Evolutionary conservation across 2,113 vertebrate genomes (phyloP).

Genomic region (Triplophysa rosa): DNA sequence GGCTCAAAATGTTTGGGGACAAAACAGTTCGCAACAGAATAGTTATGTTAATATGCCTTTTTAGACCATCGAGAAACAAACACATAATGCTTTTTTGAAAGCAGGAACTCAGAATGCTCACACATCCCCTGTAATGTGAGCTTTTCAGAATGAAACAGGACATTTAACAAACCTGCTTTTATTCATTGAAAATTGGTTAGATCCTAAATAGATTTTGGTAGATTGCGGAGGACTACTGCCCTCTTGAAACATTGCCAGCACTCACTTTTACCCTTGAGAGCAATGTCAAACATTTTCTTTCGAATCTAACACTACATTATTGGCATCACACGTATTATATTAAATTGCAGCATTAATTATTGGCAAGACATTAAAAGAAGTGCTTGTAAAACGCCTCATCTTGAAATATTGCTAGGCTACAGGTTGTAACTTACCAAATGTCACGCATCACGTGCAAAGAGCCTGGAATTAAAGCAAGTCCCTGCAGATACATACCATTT

Average conservation of each 20-base stretch:
- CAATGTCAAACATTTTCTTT: no score
- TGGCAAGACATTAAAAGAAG: neutral
- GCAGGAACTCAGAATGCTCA: no score
- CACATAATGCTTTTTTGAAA: neutral
- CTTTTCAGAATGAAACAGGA: no score
- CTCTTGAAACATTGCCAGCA: no score
- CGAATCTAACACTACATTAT: neutral
- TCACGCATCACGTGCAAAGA: neutral
- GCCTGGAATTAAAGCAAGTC: neutral
- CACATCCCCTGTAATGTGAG: no score
- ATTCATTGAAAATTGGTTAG: no score
- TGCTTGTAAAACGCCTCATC: neutral
- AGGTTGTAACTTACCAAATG: neutral
- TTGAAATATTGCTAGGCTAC: neutral
- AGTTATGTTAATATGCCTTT: neutral
- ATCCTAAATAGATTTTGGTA: no score
- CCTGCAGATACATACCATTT: neutral
- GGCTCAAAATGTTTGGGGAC: neutral
- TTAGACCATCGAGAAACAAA: neutral
- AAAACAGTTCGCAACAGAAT: neutral
- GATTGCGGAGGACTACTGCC: no score
- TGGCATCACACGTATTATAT: neutral
- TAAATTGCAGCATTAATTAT: neutral
- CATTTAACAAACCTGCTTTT: no score
- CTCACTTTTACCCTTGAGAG: no score